Evolutionary conservation across 2,113 vertebrate species (phyloP), one percentile per base, ranked within the genome.

Genomic region (Motacilla tschutschensis): DNA sequence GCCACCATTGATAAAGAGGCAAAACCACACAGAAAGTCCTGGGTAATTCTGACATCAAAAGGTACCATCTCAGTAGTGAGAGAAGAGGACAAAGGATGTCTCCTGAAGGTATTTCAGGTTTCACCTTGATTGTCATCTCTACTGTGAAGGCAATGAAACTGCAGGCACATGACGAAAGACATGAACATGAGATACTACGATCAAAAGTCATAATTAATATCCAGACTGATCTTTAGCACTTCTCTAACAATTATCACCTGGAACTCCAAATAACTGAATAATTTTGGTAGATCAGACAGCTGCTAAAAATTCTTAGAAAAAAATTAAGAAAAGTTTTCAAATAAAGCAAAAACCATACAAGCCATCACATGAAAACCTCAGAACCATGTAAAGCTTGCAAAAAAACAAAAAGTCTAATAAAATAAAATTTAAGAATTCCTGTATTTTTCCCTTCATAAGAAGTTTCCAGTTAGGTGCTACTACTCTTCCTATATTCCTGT

Each of bases 1-100:
- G 44, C 12, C 16, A 22, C 12, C 2, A 0, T 1, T 4, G 2
- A 21, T 28, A 59, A 43, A 78, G 1, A 76, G 17, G 29, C 13
- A 82, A 84, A 76, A 58, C 1, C 24, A 58, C 17, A 36, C 1
- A 21, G 18, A 66, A 90, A 55, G 4, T 63, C 12, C 14, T 48
- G 20, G 3, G 7, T 47, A 44, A n/a, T 59, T 88, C 24, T 71
- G 53, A 62, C 35, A 19, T 17, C 17, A 82, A 15, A 73, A 75
- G 6, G 29, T 51, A 55, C 5, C 38, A 33, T 26, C 10, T 75
- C 40, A 19, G 1, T 8, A 54, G 33, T 6, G 12, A 59, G 17
- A 66, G 17, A 84, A 65, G 14, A 62, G 14, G 12, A 41, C 50
- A 72, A 84, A 8, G 15, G 9, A 7, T 41, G 8, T 35, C 13